phyloP scores from a whole-genome alignment of 2,797 vertebrate species.

The Melopsittacus undulatus region DNA sequence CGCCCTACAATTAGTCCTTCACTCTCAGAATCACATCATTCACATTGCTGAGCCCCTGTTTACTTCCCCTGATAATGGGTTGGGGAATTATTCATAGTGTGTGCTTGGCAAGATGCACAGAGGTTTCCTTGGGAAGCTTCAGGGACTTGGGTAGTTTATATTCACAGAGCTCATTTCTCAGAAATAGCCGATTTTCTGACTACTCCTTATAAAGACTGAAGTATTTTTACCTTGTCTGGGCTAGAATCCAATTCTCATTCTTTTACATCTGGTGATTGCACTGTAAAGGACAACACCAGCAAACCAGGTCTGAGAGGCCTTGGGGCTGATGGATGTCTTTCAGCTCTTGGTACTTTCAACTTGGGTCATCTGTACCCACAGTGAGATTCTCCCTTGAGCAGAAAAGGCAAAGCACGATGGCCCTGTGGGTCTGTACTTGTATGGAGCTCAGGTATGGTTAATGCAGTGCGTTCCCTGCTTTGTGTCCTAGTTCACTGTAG shows the following conservation, averaged over 20 bases:
- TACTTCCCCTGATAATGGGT: background rate
- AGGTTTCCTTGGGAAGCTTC: slow-evolving; percentile 23
- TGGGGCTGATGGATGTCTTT: background rate
- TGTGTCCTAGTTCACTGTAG: background rate
- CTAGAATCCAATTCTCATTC: background rate
- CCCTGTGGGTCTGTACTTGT: background rate
- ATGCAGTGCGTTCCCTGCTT: background rate
- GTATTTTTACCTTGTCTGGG: background rate
- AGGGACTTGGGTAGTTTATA: background rate
- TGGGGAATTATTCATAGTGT: slow-evolving; percentile 33
- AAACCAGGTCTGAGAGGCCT: background rate
- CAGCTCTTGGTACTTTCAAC: background rate
- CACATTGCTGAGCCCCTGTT: background rate
- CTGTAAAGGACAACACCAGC: background rate
- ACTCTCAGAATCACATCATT: accelerated
- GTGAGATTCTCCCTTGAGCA: background rate
- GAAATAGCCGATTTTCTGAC: slow-evolving; percentile 11
- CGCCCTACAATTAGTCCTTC: background rate
- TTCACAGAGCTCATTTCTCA: background rate
- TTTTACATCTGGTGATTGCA: background rate
- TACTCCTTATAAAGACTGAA: background rate
- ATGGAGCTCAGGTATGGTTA: background rate
- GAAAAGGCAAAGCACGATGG: background rate
- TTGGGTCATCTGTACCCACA: background rate
- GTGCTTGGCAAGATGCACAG: background rate